Base-by-base conservation (phyloP, 2,888 invertebrate species). In the Phengaris arion region DNA sequence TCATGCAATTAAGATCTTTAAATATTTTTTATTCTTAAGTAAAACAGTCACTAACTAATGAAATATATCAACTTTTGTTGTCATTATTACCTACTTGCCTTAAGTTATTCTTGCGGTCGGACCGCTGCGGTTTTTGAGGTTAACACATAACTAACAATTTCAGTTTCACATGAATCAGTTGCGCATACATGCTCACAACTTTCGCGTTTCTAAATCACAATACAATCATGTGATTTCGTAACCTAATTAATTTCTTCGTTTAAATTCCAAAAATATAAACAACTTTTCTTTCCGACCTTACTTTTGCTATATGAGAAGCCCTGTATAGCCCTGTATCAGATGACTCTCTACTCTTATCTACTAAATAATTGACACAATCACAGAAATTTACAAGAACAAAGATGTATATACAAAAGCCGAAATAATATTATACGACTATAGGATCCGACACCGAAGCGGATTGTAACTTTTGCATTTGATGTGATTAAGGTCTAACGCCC, bases 111-210 rank as follows among this genome's bases (percentile, higher is more conserved):
- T 64, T 35, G 35, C 35, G 35, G 35, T 64, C 35, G 9, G 59
- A 12, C 12, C 64, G 64, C 35, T 64, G 64, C 13, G 64, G 64
- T 64, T 64, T 64, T 64, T 64, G 64, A 64, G 64, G 64, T 64
- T 64, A 22, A 22, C 35, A 35, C 64, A 35, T 59, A 59, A 10
- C 35, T 64, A 64, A 64, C 64, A 45, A 64, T 64, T 64, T 64
- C 64, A 64, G 64, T 64, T 64, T 64, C 35, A 64, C 64, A 35
- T 64, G 35, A 64, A 64, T 59, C 59, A 10, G 59, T 35, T 64
- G 64, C 64, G 10, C 64, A 45, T 2, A 64, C 13, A 64, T 6
- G 64, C 35, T 64, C 35, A 64, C 64, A 45, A 45, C 64, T 64
- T 64, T 64, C 64, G 35, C 64, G 13, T 64, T 64, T 45, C 64